Evolutionary conservation across 2,113 vertebrate species (phyloP), one percentile per base, ranked within the genome.

Genomic region (Zapornia atra): DNA sequence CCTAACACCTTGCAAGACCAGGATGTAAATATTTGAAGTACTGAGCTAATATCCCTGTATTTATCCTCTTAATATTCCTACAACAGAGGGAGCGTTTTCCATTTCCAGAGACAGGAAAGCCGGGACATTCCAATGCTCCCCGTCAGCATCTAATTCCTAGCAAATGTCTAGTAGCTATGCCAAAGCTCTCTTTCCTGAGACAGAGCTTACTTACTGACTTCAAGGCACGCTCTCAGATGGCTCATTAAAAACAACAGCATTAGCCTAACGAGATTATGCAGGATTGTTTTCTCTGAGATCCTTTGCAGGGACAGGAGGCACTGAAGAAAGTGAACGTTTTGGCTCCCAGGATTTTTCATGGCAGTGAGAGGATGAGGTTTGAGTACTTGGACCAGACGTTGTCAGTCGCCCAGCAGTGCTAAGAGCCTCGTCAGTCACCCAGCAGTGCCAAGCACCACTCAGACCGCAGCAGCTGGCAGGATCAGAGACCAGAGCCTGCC

Each of bases 401-500:
- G 75, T 34, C 51, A 21, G 24, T 7, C 76, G 18, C 4, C 17
- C 59, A 17, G 36, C 5, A 3, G 7, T 31, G 38, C 46, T 22
- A 9, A n/a, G n/a, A n/a, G n/a, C n/a, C n/a, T n/a, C n/a, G 75
- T 34, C 51, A 21, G 24, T 7, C 76, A 21, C 4, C 17, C 59
- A 17, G 36, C 5, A 3, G 7, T 31, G 38, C 46, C 19, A 9
- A 61, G 44, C 17, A 1, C 21, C 0, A 6, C 57, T 61, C 1
- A 2, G 56, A 31, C 12, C 1, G 6, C 5, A 19, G 33, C 48
- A n/a, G 64, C 72, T 31, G 10, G 0, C 2, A 3, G 34, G 42
- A 17, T 5, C 42, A 8, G 6, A 5, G 65, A 16, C 0, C 6
- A 26, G 53, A 48, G 14, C 40, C 10, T 0, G 0, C 1, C 2